Evolutionary conservation across 2,113 vertebrate species (phyloP).

Genomic region (Octodon degus): DNA sequence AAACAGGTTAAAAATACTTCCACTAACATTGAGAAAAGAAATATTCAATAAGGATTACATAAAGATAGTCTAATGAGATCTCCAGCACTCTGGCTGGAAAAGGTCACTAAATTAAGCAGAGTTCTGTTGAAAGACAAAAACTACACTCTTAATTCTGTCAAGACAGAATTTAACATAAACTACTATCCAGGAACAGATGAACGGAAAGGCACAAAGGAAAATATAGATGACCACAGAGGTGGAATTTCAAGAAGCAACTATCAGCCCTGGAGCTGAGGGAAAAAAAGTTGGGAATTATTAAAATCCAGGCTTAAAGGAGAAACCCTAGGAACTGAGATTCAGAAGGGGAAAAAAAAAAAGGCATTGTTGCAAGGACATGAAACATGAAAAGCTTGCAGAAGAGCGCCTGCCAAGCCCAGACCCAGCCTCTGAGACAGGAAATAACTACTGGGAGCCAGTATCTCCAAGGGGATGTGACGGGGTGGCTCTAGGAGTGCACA

Average conservation of each 20-base stretch:
- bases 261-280: not conserved
- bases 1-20: not conserved
- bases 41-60: not conserved
- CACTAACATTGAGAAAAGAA: not conserved
- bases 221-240: not conserved
- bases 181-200: not conserved
- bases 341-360: not conserved
- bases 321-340: not conserved
- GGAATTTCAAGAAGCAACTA: not conserved
- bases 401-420: not conserved
- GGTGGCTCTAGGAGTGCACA: not conserved
- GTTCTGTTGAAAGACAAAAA: constrained; percentile 26
- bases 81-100: not conserved
- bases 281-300: not conserved
- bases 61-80: not conserved
- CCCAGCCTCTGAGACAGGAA: not conserved
- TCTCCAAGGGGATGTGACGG: not conserved
- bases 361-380: not conserved
- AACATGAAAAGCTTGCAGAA: not conserved
- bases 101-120: not conserved
- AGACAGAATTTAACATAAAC: not conserved
- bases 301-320: not conserved
- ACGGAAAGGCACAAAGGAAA: constrained; percentile 23
- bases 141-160: not conserved
- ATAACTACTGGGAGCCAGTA: not conserved